Base-by-base conservation (phyloP, 2,797 vertebrate genomes). In the Pyrocephalus nanus region DNA sequence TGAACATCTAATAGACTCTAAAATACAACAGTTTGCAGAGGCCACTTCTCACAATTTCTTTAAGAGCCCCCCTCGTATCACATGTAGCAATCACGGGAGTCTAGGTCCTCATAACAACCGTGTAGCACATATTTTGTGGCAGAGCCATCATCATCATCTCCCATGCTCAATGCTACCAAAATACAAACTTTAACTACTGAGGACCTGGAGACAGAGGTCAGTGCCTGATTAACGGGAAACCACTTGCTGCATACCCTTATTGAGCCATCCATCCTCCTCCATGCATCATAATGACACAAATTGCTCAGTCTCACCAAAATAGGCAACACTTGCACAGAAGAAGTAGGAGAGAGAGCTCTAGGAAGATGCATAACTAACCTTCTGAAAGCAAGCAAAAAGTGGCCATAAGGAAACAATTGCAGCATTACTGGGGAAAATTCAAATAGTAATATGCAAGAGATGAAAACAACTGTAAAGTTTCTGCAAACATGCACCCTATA, bases 61-160 rank as follows among this genome's bases (percentile, higher is more conserved):
- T 32, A 66, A 69, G 1, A 74, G 23, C 18, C 20, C 30, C 42
- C 54, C 15, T 15, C 6, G 5, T 4, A 17, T 4, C 10, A 7
- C 19, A 36, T 1, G 7, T 1, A 47, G 34, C 36, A 81, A 53
- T 16, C 43, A 27, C 0, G 2, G 22, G 15, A 72, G 21, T 42
- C 60, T 9, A 77, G 48, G n/a, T 34, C 18, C 30, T 54, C 9
- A 0, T 26, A 58, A 42, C 11, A 71, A 26, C 13, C 7, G 20
- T 0, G 11, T 3, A 61, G 34, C 32, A 30, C 8, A 16, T 16
- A 4, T 69, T 80, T 26, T n/a, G 16, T 8, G 43, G 32, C 38
- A 85, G 40, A 73, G 60, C 10, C 34, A 80, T 13, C 43, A n/a
- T 8, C 38, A 80, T 12, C 43, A n/a, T 8, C 38, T 65, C 51